phyloP scores from a whole-genome alignment of 2,113 vertebrate genomes.

The Pollimyrus isidori region DNA sequence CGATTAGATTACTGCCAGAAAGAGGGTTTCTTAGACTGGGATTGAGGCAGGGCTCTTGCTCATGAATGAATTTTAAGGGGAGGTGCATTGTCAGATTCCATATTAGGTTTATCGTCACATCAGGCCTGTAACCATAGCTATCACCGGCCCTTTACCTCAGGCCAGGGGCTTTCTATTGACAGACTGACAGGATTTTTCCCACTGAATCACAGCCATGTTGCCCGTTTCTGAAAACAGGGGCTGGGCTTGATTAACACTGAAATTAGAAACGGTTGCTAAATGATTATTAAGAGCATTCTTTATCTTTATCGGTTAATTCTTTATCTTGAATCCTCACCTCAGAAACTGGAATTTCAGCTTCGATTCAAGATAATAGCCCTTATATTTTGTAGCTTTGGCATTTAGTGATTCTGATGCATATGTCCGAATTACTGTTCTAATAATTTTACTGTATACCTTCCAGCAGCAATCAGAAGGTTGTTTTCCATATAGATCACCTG shows the following conservation, averaged over 20 bases:
- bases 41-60: constrained; percentile 7
- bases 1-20: constrained; percentile 34
- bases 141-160: neutral
- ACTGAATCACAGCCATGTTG: neutral
- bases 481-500: neutral
- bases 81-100: constrained; percentile 3
- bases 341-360: neutral
- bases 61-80: constrained; percentile 10
- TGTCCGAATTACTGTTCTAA: neutral
- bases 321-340: neutral
- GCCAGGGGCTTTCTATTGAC: neutral
- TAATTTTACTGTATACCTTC: neutral
- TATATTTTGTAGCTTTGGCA: neutral
- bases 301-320: neutral
- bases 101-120: constrained; percentile 4
- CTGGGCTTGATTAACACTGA: neutral
- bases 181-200: neutral
- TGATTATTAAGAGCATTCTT: neutral
- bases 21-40: constrained; percentile 23
- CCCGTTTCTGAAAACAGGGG: neutral
- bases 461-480: neutral
- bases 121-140: constrained; percentile 6
- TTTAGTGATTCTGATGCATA: neutral
- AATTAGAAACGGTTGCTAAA: neutral
- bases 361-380: neutral